phyloP scores from a whole-genome alignment of 2,888 invertebrate species.

The Zygaena filipendulae region DNA sequence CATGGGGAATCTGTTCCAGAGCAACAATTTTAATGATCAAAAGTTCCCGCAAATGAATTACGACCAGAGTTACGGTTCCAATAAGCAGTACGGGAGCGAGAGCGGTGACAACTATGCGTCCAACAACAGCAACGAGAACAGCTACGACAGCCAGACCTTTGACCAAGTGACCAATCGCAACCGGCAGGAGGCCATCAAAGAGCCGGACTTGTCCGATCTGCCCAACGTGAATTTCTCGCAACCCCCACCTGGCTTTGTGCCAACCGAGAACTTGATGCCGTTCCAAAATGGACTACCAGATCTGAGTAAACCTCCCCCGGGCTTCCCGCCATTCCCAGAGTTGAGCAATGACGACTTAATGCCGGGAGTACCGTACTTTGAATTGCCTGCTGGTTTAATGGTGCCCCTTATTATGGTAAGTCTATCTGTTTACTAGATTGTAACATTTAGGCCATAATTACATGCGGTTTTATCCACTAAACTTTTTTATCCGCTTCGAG shows the following conservation, averaged over 20 bases:
- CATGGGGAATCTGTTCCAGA: constrained; percentile 35
- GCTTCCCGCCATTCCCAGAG: constrained; percentile 70
- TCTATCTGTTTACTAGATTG: no score
- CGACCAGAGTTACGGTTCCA: constrained; percentile 40
- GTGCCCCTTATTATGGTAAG: constrained; percentile 92
- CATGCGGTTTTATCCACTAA: no score
- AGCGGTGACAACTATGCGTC: constrained; percentile 52
- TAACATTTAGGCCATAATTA: no score
- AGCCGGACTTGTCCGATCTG: constrained; percentile 39
- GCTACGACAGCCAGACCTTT: constrained; percentile 55
- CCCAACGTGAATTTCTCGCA: constrained; percentile 58
- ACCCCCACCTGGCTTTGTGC: constrained; percentile 56
- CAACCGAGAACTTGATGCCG: constrained; percentile 34
- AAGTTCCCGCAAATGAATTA: constrained; percentile 37
- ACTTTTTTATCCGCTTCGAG: no score
- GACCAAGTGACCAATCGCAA: constrained; percentile 43
- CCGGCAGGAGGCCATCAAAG: constrained; percentile 30
- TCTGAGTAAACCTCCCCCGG: constrained; percentile 88
- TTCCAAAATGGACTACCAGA: constrained; percentile 78
- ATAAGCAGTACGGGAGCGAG: constrained; percentile 48
- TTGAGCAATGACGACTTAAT: constrained; percentile 76
- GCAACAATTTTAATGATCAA: constrained; percentile 44
- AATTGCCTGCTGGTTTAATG: constrained; percentile 97
- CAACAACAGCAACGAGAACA: constrained; percentile 61
- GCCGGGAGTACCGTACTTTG: constrained; percentile 95